Evolutionary conservation across 1,140 invertebrate species (phyloP).

Genomic region (Uloborus diversus): DNA sequence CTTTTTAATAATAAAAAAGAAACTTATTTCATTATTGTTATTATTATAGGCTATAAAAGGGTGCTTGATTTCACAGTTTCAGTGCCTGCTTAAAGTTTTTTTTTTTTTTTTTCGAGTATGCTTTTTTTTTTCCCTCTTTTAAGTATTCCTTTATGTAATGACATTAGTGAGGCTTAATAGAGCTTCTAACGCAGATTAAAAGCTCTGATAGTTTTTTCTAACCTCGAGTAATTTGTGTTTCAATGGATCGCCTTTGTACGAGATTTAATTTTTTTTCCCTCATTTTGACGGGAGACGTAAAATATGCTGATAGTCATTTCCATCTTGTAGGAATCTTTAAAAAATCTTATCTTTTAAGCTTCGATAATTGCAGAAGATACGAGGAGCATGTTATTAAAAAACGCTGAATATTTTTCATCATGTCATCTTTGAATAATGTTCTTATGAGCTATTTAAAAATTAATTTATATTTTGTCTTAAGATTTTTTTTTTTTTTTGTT

Average conservation of each 20-base stretch:
- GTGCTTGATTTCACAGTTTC: slow-evolving; percentile 14
- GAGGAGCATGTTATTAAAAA: no score
- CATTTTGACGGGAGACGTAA: no score
- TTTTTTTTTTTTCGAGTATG: not conserved
- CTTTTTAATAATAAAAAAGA: slow-evolving; percentile 24
- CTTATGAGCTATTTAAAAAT: no score
- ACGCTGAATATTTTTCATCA: no score
- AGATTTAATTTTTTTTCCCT: no score
- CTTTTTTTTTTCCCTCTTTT: slow-evolving; percentile 6
- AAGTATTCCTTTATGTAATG: not conserved
- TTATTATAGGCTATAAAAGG: slow-evolving; percentile 21
- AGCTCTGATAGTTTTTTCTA: not conserved
- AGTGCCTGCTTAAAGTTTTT: not conserved
- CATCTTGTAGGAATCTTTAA: no score
- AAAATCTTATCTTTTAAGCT: no score
- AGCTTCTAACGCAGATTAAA: slow-evolving; percentile 22
- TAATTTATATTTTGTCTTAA: no score
- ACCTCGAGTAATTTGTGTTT: slow-evolving; percentile 1
- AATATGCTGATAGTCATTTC: no score
- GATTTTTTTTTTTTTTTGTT: no score
- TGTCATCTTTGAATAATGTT: no score
- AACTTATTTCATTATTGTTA: slow-evolving; percentile 36
- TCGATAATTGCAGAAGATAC: no score
- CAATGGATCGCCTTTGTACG: not conserved
- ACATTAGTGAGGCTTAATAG: slow-evolving; percentile 27